These are phyloP conservation scores for Sinodicranocentrus sp. DNA, from an alignment of 2,888 invertebrate species.

Conservation along the genomic window DNA sequence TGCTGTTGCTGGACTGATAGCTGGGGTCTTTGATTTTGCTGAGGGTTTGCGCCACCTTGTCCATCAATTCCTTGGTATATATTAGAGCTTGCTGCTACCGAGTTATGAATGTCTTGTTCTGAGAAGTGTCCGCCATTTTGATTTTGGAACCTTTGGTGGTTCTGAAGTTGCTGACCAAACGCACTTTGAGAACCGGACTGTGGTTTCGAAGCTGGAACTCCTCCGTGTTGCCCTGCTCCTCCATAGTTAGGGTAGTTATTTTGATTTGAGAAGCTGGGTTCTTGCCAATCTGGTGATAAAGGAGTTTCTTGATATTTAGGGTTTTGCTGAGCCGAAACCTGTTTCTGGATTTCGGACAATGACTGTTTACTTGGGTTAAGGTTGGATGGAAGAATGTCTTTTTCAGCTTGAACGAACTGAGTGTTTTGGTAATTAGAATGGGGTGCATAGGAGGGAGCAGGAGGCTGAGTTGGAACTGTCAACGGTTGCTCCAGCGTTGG, in stretches of 20 bases:
- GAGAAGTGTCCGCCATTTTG: neutral
- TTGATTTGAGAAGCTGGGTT: too few relatives aligned
- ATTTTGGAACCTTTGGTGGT: slow-evolving; percentile 2
- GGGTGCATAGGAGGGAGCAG: neutral
- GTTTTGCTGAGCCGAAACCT: slow-evolving; percentile 18
- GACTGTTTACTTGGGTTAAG: slow-evolving; percentile 59
- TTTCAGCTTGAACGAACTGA: slow-evolving; percentile 37
- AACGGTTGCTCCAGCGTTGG: slow-evolving; percentile 3
- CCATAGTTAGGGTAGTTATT: too few relatives aligned
- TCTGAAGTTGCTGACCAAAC: slow-evolving; percentile 1
- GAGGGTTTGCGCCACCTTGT: slow-evolving; percentile 8
- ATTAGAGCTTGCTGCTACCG: too few relatives aligned
- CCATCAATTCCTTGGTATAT: neutral
- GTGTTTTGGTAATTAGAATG: slow-evolving; percentile 18
- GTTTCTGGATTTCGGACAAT: slow-evolving; percentile 52
- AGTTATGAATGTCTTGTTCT: neutral
- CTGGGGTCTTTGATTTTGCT: slow-evolving; percentile 25
- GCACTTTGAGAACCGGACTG: too few relatives aligned
- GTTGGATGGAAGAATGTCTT: slow-evolving; percentile 55
- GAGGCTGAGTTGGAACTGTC: too few relatives aligned
- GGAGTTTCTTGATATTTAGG: slow-evolving; percentile 57
- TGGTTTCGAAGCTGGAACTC: too few relatives aligned
- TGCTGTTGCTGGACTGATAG: slow-evolving; percentile 45
- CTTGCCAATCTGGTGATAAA: slow-evolving; percentile 40
- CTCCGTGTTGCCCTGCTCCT: too few relatives aligned